Evolutionary conservation across 53 echinoderm and acorn worm genomes (phyloP).

Genomic region (Temnopleurus reevesii): DNA sequence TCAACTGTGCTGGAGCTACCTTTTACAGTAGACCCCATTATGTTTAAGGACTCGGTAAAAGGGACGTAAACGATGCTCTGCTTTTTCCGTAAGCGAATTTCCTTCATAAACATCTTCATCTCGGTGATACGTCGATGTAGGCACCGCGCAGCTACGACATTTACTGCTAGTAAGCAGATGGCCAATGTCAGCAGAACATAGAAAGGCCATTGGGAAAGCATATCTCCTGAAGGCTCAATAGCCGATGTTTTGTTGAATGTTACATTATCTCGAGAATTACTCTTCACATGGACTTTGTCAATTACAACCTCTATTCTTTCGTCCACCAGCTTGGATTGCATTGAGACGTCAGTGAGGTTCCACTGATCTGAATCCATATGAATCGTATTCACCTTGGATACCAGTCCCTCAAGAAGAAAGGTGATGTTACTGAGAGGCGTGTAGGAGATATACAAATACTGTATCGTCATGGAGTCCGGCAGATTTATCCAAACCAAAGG

Average conservation of each 20-base stretch:
- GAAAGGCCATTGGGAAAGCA: background rate
- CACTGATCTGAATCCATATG: background rate
- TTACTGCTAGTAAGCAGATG: background rate
- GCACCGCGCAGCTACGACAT: background rate
- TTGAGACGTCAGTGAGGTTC: background rate
- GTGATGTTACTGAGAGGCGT: background rate
- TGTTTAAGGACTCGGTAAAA: background rate
- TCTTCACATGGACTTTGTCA: background rate
- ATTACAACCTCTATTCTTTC: background rate
- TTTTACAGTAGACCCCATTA: background rate
- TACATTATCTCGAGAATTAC: background rate
- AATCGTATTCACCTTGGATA: background rate
- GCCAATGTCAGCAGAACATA: background rate
- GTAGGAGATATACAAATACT: background rate
- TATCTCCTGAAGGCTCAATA: background rate
- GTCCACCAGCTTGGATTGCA: background rate
- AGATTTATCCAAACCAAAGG: background rate
- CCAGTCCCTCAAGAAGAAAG: background rate
- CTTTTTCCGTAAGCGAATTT: background rate
- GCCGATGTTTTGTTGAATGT: background rate
- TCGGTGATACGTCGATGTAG: background rate
- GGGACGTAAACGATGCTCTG: slow-evolving; percentile 5
- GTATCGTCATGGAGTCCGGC: background rate
- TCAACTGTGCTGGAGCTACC: background rate
- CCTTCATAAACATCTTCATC: background rate